Evolutionary conservation across 37 sponge, comb jelly and placozoan genomes (phyloP), one percentile per base, ranked within the genome.

Genomic region (Agelas oroides): DNA sequence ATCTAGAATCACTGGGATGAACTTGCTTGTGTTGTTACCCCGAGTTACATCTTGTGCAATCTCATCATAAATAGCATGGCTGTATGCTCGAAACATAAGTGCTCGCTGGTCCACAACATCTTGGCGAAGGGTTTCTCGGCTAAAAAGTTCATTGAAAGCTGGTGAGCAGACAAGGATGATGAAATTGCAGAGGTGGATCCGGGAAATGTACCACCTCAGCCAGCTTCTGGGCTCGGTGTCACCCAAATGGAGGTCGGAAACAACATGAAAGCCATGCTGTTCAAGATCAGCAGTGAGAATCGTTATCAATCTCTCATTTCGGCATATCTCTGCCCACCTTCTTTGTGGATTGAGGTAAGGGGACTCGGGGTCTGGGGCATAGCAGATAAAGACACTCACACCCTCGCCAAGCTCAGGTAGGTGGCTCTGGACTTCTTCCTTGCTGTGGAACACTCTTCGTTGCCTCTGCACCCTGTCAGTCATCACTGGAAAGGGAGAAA

Each of bases 81-180:
- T 31, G 31, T 75, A 80, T 2, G 5, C 35, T 21, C 58, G 41
- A 11, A 81, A 17, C 65, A 36, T 53, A 30, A 18, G 20, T 14
- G 71, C 83, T 32, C 28, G 62, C 56, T 19, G n/a, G 40, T 82
- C 59, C 13, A 37, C 31, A 16, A 76, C 30, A 2, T 19, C 28
- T 0, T 71, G 37, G 69, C 28, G 14, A 5, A 20, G 54, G 1
- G 13, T 41, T 13, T 36, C 56, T 24, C 30, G 23, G 0, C 39
- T 25, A 36, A 78, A 86, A 0, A 86, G 77, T 54, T 81, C 91
- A 24, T 80, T 64, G 60, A 80, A 80, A 40, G 83, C 76, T 21
- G 76, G 86, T 21, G 91, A 90, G 36, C 81, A 75, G 52, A 90
- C 86, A 23, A 85, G 28, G 8, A 90, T 39, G 52, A 90, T 53